A percentile compares a stretch with the other conserved stretches of the same genome.
Conservation (phyloP, 2,888 invertebrate genomes). For the Pogonocherus hispidulus region DNA sequence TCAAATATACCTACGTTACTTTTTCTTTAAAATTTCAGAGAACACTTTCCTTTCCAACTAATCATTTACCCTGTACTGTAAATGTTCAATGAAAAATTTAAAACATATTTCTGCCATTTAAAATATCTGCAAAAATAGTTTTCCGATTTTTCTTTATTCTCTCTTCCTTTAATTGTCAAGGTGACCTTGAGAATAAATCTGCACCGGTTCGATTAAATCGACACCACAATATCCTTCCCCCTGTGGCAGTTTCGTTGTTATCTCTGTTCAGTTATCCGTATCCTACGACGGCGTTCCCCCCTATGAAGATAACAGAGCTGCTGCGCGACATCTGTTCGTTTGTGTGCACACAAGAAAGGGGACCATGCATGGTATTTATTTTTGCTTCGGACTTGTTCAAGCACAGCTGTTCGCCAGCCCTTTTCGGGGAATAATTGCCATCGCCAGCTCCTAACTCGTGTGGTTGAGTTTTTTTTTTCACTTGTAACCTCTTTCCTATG, state of each 20-base stretch:
- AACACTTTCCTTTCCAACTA: too few relatives aligned
- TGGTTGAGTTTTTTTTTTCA: background rate
- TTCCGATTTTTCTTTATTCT: too few relatives aligned
- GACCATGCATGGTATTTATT: conserved; percentile 20
- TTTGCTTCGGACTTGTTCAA: conserved; percentile 27
- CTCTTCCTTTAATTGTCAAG: too few relatives aligned
- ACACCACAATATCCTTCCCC: conserved; percentile 15
- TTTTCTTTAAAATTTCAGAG: too few relatives aligned
- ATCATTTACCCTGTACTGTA: too few relatives aligned
- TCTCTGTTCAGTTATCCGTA: conserved; percentile 26
- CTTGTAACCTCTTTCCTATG: too few relatives aligned
- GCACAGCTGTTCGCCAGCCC: conserved; percentile 21
- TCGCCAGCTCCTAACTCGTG: conserved; percentile 1
- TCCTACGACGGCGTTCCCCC: conserved; percentile 20
- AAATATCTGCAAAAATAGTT: too few relatives aligned
- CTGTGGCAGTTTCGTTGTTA: background rate
- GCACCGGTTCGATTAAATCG: conserved; percentile 26
- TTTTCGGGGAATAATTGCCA: conserved; percentile 4
- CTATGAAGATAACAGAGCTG: conserved; percentile 18
- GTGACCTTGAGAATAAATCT: conserved; percentile 19
- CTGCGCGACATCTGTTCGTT: conserved; percentile 25
- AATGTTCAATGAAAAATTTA: too few relatives aligned
- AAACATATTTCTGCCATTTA: too few relatives aligned
- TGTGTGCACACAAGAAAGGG: conserved; percentile 10
- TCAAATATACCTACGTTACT: too few relatives aligned